Conservation (phyloP, 2,888 invertebrate species). For the Agriopis marginaria region DNA sequence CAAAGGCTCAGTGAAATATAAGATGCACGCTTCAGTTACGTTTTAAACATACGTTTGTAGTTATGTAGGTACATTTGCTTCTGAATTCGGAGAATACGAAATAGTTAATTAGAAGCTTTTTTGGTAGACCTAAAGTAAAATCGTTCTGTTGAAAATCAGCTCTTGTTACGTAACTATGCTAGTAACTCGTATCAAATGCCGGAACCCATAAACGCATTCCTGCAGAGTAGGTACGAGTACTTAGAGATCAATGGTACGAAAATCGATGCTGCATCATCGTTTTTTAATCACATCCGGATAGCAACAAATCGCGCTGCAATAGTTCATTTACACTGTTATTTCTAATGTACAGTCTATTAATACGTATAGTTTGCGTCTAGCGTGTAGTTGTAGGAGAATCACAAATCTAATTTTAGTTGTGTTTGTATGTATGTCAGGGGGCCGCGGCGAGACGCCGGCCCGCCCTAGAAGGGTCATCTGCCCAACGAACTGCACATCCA, state of each 20-base stretch:
- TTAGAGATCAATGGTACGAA: slow-evolving; percentile 8
- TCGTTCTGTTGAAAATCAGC: background rate
- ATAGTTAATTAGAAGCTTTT: slow-evolving; percentile 9
- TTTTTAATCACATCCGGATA: slow-evolving; percentile 50
- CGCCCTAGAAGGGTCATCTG: slow-evolving; percentile 81
- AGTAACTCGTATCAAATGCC: background rate
- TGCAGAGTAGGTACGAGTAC: background rate
- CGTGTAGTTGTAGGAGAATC: slow-evolving; percentile 73
- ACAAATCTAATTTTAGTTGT: slow-evolving; percentile 78
- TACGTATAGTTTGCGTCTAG: slow-evolving; percentile 77
- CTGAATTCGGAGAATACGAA: slow-evolving; percentile 8
- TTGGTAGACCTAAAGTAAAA: background rate
- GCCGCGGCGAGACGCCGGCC: slow-evolving; percentile 67
- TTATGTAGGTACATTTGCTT: slow-evolving; percentile 1
- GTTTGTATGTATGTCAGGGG: slow-evolving; percentile 84
- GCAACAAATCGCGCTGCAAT: slow-evolving; percentile 56
- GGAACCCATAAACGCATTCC: slow-evolving; percentile 11
- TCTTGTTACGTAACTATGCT: slow-evolving; percentile 9
- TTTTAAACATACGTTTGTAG: background rate
- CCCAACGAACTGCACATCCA: slow-evolving; percentile 49
- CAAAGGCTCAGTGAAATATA: slow-evolving; percentile 25
- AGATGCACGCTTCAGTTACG: slow-evolving; percentile 4
- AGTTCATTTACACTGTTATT: slow-evolving; percentile 66
- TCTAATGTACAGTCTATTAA: slow-evolving; percentile 60
- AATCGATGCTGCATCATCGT: slow-evolving; percentile 14